Percentiles rank a stretch among this genome's conserved stretches.
phyloP scores from a whole-genome alignment of 1,140 invertebrate genomes.

The Drosophila obscura region DNA sequence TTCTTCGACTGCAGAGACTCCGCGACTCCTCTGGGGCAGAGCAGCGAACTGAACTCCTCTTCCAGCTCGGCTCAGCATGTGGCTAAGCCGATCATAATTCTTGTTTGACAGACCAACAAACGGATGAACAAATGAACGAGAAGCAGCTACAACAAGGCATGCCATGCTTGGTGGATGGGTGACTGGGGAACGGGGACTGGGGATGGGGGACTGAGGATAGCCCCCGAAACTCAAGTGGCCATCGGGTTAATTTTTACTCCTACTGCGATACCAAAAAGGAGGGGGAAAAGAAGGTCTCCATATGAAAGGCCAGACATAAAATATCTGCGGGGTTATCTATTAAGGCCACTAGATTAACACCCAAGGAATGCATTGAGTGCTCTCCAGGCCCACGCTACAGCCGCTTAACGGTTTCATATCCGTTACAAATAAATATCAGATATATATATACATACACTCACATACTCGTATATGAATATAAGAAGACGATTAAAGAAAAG shows the following conservation, averaged over 20 bases:
- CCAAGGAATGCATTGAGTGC: constrained; percentile 13
- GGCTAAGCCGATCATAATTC: constrained; percentile 84
- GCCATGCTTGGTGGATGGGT: constrained; percentile 4
- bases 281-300: constrained; percentile 49
- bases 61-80: constrained; percentile 73
- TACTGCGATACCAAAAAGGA: constrained; percentile 51
- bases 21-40: constrained; percentile 32
- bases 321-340: constrained; percentile 80
- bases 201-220: constrained; percentile 18
- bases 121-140: constrained; percentile 82
- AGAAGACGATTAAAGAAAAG: constrained; percentile 1
- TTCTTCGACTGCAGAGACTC: constrained; percentile 23
- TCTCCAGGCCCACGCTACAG: constrained; percentile 13
- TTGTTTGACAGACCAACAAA: constrained; percentile 83
- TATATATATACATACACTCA: background rate
- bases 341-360: constrained; percentile 79
- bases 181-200: background rate
- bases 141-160: constrained; percentile 59
- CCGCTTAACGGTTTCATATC: constrained; percentile 44
- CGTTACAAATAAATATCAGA: constrained; percentile 43
- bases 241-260: constrained; percentile 75
- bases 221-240: constrained; percentile 50
- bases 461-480: background rate
- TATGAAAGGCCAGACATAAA: constrained; percentile 59
- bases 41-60: constrained; percentile 36